These are phyloP conservation scores for Idaea biselata DNA, from an alignment of 2,888 invertebrate species.

Conservation along the genomic window DNA sequence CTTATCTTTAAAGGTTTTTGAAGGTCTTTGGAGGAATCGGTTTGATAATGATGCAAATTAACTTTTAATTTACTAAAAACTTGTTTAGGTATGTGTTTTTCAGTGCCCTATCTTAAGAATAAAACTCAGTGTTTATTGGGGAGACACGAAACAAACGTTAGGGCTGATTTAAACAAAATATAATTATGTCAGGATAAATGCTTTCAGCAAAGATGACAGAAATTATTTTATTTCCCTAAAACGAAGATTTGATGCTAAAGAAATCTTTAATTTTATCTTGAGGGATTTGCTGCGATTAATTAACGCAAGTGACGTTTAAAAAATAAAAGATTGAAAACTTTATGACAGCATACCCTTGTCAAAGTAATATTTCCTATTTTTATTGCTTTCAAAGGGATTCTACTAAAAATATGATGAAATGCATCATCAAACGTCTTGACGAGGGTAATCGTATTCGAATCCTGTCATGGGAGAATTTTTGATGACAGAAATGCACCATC, in stretches of 20 bases:
- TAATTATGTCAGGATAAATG: neutral
- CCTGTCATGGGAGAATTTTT: too few species aligned
- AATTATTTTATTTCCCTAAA: neutral
- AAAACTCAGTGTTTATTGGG: neutral
- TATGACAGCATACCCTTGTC: slow-evolving; percentile 25
- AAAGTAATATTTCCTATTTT: slow-evolving; percentile 11
- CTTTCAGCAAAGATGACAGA: neutral
- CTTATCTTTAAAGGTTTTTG: neutral
- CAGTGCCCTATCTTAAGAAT: neutral
- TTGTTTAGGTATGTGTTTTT: neutral
- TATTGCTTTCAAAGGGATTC: too few species aligned
- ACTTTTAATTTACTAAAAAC: neutral
- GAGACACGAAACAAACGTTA: neutral
- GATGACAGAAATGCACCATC: too few species aligned
- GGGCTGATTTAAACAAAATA: neutral
- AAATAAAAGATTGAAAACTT: slow-evolving; percentile 11
- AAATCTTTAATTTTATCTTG: neutral
- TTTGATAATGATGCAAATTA: slow-evolving; percentile 21
- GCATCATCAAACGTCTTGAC: too few species aligned
- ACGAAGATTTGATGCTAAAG: neutral
- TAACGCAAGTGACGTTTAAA: neutral
- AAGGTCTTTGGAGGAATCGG: neutral
- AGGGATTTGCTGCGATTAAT: neutral
- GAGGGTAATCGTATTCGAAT: too few species aligned
- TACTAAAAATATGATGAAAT: too few species aligned